Evolutionary conservation across 2,797 vertebrate species (phyloP).

Genomic region (Schizopygopsis pylzovi): DNA sequence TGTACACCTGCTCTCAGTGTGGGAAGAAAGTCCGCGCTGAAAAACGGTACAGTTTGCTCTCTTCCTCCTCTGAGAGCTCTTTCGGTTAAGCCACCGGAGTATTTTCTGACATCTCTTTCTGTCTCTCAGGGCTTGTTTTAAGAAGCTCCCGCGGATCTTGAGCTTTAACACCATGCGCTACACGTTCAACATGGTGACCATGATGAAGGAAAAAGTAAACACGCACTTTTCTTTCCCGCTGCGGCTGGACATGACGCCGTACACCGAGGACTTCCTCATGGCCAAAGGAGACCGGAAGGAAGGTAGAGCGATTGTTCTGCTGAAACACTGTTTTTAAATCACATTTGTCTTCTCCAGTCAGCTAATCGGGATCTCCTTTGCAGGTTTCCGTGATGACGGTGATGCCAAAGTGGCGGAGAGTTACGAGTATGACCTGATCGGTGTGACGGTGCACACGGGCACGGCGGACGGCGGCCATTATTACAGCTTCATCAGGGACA

Average conservation of each 20-base stretch:
- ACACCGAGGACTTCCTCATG: slow-evolving; percentile 99
- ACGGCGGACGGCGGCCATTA: slow-evolving; percentile 98
- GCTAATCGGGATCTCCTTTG: not conserved
- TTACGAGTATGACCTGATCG: slow-evolving; percentile 98
- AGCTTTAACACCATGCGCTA: slow-evolving; percentile 99
- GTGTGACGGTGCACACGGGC: slow-evolving; percentile 96
- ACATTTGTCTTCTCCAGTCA: not conserved
- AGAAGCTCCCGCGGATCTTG: slow-evolving; percentile 96
- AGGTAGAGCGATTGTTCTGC: slow-evolving; percentile 71
- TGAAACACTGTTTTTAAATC: not conserved
- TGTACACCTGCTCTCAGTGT: slow-evolving; percentile 99
- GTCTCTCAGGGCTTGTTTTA: slow-evolving; percentile 91
- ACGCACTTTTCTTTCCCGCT: slow-evolving; percentile 98
- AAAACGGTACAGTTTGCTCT: slow-evolving; percentile 82
- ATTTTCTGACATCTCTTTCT: not conserved
- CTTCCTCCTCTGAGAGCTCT: not conserved
- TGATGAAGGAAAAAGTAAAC: slow-evolving; percentile 99
- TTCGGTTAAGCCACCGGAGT: not conserved
- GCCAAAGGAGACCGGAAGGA: slow-evolving; percentile 95
- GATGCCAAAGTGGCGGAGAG: slow-evolving; percentile 87
- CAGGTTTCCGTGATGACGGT: slow-evolving; percentile 90
- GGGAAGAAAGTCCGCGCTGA: slow-evolving; percentile 98
- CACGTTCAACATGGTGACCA: slow-evolving; percentile 99
- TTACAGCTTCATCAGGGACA: slow-evolving; percentile 98
- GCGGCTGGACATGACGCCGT: slow-evolving; percentile 97